phyloP scores from a whole-genome alignment of 2,797 vertebrate species.

The Rachycentron canadum region DNA sequence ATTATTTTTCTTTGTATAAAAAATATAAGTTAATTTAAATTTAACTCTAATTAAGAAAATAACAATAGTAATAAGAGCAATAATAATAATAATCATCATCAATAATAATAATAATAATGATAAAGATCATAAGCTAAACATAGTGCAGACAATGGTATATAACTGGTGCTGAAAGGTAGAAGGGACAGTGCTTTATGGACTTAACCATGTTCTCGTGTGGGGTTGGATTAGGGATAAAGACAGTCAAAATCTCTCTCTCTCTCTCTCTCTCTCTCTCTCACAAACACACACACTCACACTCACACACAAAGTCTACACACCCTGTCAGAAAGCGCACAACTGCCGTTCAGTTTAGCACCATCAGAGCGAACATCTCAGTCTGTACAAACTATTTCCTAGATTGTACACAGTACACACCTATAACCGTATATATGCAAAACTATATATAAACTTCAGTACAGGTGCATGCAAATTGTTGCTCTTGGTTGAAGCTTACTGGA shows the following conservation, averaged over 20 bases:
- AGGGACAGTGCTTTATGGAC: slow-evolving; percentile 82
- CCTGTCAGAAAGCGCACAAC: slow-evolving; percentile 84
- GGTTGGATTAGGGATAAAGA: slow-evolving; percentile 46
- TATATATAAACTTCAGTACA: slow-evolving; percentile 71
- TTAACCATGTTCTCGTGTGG: slow-evolving; percentile 75
- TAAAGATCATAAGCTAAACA: slow-evolving; percentile 86
- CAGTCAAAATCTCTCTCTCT: slow-evolving; percentile 50
- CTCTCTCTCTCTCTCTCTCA: slow-evolving; percentile 13
- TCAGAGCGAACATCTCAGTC: slow-evolving; percentile 82
- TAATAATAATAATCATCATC: slow-evolving; percentile 74
- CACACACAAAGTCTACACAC: slow-evolving; percentile 55
- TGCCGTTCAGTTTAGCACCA: slow-evolving; percentile 86
- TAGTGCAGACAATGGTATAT: slow-evolving; percentile 88
- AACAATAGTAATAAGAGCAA: slow-evolving; percentile 87
- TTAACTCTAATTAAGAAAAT: slow-evolving; percentile 90
- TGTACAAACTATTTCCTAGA: slow-evolving; percentile 75
- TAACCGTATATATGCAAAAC: slow-evolving; percentile 66
- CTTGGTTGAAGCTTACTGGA: slow-evolving; percentile 83
- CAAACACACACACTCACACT: slow-evolving; percentile 20
- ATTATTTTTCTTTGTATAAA: slow-evolving; percentile 85
- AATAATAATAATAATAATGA: slow-evolving; percentile 75
- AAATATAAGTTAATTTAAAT: slow-evolving; percentile 93
- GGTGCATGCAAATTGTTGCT: slow-evolving; percentile 82
- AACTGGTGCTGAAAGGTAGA: slow-evolving; percentile 81
- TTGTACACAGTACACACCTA: slow-evolving; percentile 77